These are phyloP conservation scores for Motacilla alba DNA, from an alignment of 2,113 vertebrate genomes.

Conservation along the genomic window DNA sequence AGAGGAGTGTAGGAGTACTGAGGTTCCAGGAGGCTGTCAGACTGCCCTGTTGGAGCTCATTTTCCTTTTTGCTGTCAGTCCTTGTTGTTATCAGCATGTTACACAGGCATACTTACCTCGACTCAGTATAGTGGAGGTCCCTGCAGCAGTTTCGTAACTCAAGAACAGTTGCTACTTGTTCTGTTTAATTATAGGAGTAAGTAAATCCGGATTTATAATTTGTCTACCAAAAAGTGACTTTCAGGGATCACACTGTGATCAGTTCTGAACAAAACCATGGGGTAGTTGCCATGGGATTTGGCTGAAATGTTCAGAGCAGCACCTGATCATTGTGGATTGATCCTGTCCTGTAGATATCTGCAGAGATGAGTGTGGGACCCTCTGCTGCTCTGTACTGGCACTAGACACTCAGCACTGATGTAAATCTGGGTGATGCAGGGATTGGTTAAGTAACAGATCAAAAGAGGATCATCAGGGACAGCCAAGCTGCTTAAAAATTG, in stretches of 20 bases:
- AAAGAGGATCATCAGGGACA: background rate
- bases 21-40: background rate
- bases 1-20: background rate
- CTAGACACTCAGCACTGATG: background rate
- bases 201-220: background rate
- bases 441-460: background rate
- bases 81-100: background rate
- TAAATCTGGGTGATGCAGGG: background rate
- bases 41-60: background rate
- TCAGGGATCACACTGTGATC: background rate
- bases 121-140: fast-evolving
- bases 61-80: background rate
- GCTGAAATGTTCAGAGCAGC: background rate
- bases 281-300: background rate
- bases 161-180: background rate
- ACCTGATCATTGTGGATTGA: background rate
- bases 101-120: background rate
- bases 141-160: background rate
- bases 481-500: background rate
- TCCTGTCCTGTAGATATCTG: background rate
- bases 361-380: background rate
- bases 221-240: background rate
- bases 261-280: background rate
- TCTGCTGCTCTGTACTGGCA: background rate
- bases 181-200: background rate